Evolutionary conservation across 2,797 vertebrate genomes (phyloP).

Genomic region (Etheostoma perlongum): DNA sequence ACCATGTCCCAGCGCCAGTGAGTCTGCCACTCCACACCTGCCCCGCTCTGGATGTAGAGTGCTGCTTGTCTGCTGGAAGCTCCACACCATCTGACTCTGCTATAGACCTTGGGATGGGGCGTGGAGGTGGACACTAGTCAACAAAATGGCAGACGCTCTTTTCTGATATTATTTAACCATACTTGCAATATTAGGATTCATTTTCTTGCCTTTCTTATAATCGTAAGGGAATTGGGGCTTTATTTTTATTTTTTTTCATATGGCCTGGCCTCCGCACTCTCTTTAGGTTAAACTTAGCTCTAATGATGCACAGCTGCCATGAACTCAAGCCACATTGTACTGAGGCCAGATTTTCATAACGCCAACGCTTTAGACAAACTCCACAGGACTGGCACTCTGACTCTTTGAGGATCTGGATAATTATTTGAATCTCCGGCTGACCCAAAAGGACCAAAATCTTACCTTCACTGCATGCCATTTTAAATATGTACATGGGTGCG

Average conservation of each 20-base stretch:
- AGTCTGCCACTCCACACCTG: constrained; percentile 33
- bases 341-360: constrained; percentile 54
- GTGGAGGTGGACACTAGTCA: constrained; percentile 44
- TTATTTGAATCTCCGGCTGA: constrained; percentile 58
- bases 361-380: constrained; percentile 42
- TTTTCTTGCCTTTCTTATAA: constrained; percentile 65
- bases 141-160: constrained; percentile 45
- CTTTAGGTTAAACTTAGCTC: constrained; percentile 54
- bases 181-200: constrained; percentile 69
- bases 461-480: constrained; percentile 58
- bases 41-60: constrained; percentile 40
- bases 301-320: constrained; percentile 58
- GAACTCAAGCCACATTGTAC: constrained; percentile 48
- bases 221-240: constrained; percentile 48
- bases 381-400: constrained; percentile 52
- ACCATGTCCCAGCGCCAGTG: constrained; percentile 70
- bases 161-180: constrained; percentile 69
- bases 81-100: constrained; percentile 56
- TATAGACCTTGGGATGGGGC: constrained; percentile 64
- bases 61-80: constrained; percentile 47
- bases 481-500: constrained; percentile 29
- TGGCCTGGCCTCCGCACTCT: constrained; percentile 26
- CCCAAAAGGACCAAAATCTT: constrained; percentile 72
- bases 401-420: constrained; percentile 51
- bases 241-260: constrained; percentile 29